phyloP scores from a whole-genome alignment of 2,797 vertebrate species.

The Sylvilagus floridanus region DNA sequence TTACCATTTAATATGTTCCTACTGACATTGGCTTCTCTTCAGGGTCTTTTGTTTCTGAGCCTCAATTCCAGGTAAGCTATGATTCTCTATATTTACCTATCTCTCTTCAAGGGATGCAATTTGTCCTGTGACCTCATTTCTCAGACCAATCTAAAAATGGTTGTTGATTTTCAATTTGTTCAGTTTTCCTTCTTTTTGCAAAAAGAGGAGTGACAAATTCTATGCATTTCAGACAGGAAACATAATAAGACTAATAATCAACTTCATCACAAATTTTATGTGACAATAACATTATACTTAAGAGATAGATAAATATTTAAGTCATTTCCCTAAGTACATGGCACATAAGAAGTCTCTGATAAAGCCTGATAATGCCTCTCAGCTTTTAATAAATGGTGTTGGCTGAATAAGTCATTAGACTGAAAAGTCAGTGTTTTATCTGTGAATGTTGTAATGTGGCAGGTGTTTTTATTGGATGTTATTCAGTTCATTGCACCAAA shows the following conservation, averaged over 20 bases:
- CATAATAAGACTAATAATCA: slow-evolving; percentile 1
- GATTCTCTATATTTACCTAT: background rate
- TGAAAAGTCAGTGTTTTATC: background rate
- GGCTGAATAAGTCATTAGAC: background rate
- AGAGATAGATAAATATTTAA: background rate
- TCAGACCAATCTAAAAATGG: background rate
- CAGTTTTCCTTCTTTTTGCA: background rate
- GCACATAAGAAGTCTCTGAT: background rate
- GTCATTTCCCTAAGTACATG: background rate
- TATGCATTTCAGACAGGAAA: background rate
- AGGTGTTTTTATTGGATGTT: background rate
- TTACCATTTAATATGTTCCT: background rate
- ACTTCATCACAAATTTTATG: background rate
- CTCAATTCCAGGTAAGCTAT: background rate
- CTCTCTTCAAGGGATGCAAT: background rate
- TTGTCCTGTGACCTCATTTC: background rate
- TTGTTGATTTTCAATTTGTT: background rate
- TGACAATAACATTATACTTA: background rate
- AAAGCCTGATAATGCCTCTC: background rate
- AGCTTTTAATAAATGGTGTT: no score
- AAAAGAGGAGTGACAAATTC: background rate
- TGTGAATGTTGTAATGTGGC: background rate
- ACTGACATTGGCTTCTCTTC: background rate
- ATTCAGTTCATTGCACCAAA: background rate
- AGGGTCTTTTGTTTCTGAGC: background rate